These are phyloP conservation scores for Spodoptera littoralis DNA, from an alignment of 2,888 invertebrate species.

Conservation along the genomic window DNA sequence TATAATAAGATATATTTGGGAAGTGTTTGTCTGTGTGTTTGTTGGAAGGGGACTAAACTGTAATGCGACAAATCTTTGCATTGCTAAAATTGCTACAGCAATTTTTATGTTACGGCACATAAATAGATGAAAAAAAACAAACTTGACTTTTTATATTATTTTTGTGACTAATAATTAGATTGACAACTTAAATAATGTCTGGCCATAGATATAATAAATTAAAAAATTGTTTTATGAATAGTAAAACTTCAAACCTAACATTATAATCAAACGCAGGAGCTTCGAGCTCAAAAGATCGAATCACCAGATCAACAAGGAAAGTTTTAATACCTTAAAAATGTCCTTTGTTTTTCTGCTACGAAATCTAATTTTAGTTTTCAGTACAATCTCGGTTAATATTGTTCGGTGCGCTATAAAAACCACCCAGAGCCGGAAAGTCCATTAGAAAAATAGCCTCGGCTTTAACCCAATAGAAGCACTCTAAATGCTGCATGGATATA, in stretches of 20 bases:
- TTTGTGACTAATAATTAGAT: too few species aligned
- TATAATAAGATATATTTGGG: conserved; percentile 44
- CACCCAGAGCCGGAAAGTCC: conserved; percentile 26
- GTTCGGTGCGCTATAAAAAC: conserved; percentile 43
- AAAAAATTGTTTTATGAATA: too few species aligned
- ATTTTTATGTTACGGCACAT: too few species aligned
- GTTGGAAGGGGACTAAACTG: conserved; percentile 6
- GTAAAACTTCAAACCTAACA: not conserved
- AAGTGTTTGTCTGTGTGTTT: conserved; percentile 50
- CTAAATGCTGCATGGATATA: conserved; percentile 17
- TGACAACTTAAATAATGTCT: too few species aligned
- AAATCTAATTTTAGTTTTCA: conserved; percentile 41
- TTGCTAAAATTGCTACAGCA: too few species aligned
- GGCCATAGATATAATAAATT: too few species aligned
- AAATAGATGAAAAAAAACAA: too few species aligned
- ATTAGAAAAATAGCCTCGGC: conserved; percentile 38
- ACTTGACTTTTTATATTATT: too few species aligned
- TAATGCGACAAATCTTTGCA: too few species aligned
- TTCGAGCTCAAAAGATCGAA: too few species aligned
- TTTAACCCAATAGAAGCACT: conserved; percentile 38
- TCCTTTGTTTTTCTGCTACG: conserved; percentile 8
- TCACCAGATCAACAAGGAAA: not conserved
- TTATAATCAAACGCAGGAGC: not conserved
- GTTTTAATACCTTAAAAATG: conserved; percentile 16
- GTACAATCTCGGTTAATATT: conserved; percentile 32